Base-by-base conservation (phyloP, 2,113 vertebrate genomes). In the Cyrtonyx montezumae region DNA sequence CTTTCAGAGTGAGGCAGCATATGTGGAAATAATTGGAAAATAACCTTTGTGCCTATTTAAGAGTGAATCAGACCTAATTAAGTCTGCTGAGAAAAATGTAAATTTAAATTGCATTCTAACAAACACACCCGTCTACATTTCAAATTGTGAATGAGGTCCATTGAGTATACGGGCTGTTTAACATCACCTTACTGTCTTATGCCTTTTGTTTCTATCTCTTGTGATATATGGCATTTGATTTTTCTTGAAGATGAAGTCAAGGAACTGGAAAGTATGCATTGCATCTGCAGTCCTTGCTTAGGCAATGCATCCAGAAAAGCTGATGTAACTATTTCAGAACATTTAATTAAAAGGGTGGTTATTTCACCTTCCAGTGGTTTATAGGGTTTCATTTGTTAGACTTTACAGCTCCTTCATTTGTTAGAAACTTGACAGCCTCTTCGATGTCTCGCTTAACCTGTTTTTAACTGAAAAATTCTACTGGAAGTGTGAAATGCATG, bases 41-140 rank as follows among this genome's bases (percentile, higher is more conserved):
- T 89, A 95, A 92, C 70, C 70, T 94, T 66, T 89, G 48, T 91
- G 87, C 63, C 70, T 79, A 48, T 89, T 89, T 94, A 91, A 94
- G 93, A 95, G 91, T 91, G 94, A 92, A 95, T 95, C 93, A 96
- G 89, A 87, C 70, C 75, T 96, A 92, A 95, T 94, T 94, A 95
- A 75, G 79, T 84, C 93, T 92, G 40, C 90, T 76, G 93, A 95
- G 94, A 66, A 79, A 95, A 93, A 93, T 70, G 42, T 88, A 93
- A 95, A 95, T 92, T 87, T 92, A 92, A 93, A 19, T 87, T 0
- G 23, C 32, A 84, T 92, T 73, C 84, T 77, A 58, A 67, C 91
- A 88, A 79, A 84, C 79, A 68, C 75, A 93, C 79, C 36, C 45
- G 67, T 34, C 53, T 88, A 76, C 86, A 79, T 95, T 40, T 76